Base-by-base conservation (phyloP, 1,140 invertebrate species). In the Popillia japonica region DNA sequence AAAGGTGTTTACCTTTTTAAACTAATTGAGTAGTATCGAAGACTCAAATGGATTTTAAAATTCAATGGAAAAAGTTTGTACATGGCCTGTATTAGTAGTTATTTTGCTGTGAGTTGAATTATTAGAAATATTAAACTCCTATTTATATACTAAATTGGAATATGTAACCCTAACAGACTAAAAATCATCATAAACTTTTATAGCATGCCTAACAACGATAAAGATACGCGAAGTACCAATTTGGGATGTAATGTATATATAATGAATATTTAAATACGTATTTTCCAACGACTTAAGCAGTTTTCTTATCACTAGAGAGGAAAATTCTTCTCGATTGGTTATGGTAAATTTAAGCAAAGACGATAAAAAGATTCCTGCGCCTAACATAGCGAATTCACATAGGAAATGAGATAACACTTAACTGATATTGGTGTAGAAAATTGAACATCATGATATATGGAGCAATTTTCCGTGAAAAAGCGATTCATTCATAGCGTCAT, bases 261-360 rank as follows among this genome's bases (percentile, higher is more conserved):
- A 68, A 68, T 68, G 61, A 68, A 68, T 68, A 68, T 68, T 68
- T 68, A 68, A 68, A 22, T 68, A 68, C 61, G 61, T 34, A 68
- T 68, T 68, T 68, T 68, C 61, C 27, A 22, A 68, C 61, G 48
- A 68, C 22, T 68, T 68, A 68, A 68, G 61, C 22, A 68, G 20
- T 68, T 68, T 68, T 34, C 61, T 68, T 68, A 68, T 68, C 61
- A 68, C 22, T 14, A 34, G 61, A 10, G 61, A 68, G 9, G 61
- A 68, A 68, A 68, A 68, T 68, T 68, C 27, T 14, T 22, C 61
- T 9, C 17, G 20, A 68, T 68, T 68, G 61, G 61, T 68, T 34
- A 22, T 27, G 61, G 7, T 34, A 68, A 68, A 68, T 68, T 68
- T 68, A 34, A 68, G 61, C 8, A 68, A 68, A 68, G 22, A 34